These are phyloP conservation scores for Poecilobothrus nobilitatus DNA, from an alignment of 2,888 invertebrate species.

Conservation along the genomic window DNA sequence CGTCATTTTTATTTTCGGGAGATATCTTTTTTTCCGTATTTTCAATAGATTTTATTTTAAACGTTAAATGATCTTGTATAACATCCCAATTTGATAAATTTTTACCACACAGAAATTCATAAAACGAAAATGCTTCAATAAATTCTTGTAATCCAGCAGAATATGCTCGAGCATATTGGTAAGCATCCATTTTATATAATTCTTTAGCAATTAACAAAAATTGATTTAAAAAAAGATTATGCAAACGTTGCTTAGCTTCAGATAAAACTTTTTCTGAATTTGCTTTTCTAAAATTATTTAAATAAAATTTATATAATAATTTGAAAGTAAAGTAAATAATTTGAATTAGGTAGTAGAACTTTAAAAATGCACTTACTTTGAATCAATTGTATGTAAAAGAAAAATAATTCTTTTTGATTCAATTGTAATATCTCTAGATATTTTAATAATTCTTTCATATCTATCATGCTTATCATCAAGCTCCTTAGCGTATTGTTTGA, in stretches of 20 bases:
- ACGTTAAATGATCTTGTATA: slow-evolving; percentile 50
- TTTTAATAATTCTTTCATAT: slow-evolving; percentile 72
- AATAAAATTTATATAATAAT: background rate
- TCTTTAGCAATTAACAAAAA: slow-evolving; percentile 66
- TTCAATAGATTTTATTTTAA: slow-evolving; percentile 25
- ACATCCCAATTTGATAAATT: slow-evolving; percentile 53
- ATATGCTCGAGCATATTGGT: slow-evolving; percentile 59
- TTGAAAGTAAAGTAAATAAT: background rate
- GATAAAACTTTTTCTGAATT: slow-evolving; percentile 49
- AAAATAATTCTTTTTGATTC: slow-evolving; percentile 87
- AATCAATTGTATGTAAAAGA: slow-evolving; percentile 63
- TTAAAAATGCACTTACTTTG: slow-evolving; percentile 21
- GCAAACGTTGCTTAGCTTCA: slow-evolving; percentile 60
- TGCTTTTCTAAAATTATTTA: slow-evolving; percentile 43
- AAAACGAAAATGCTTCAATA: slow-evolving; percentile 75
- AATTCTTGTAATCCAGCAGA: slow-evolving; percentile 66
- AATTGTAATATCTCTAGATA: slow-evolving; percentile 75
- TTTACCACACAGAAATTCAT: slow-evolving; percentile 56
- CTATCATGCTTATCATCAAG: slow-evolving; percentile 74
- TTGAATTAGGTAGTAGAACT: no score
- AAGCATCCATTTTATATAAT: slow-evolving; percentile 60
- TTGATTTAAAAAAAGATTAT: slow-evolving; percentile 47
- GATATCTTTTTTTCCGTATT: slow-evolving; percentile 18
- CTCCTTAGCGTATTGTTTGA: slow-evolving; percentile 48
- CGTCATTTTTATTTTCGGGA: slow-evolving; percentile 13